phyloP scores from a whole-genome alignment of 2,888 invertebrate genomes.

The Lasioglossum figueresi region DNA sequence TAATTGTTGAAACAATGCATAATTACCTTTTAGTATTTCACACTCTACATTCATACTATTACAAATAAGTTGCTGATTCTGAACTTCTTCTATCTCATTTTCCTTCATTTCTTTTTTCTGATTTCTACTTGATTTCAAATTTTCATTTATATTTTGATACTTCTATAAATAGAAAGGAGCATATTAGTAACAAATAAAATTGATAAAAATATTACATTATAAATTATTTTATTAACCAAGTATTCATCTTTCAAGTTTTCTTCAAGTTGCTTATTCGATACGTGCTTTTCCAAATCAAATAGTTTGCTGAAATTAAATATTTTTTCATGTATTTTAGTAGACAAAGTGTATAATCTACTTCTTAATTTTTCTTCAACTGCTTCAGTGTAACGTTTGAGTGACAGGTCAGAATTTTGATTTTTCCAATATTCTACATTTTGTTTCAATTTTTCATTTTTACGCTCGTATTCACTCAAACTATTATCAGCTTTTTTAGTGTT shows the following conservation, averaged over 20 bases:
- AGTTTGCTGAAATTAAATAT: slow-evolving; percentile 30
- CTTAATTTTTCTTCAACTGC: slow-evolving; percentile 39
- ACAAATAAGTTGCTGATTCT: neutral
- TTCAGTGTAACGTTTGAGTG: slow-evolving; percentile 25
- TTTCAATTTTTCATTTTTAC: slow-evolving; percentile 67
- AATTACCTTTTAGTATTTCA: slow-evolving; percentile 13
- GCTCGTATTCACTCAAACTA: slow-evolving; percentile 53
- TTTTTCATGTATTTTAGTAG: slow-evolving; percentile 51
- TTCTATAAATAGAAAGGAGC: slow-evolving; percentile 19
- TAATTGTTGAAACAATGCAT: neutral
- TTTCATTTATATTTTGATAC: slow-evolving; percentile 16
- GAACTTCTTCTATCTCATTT: slow-evolving; percentile 35
- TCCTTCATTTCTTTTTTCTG: slow-evolving; percentile 30
- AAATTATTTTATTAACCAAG: slow-evolving; percentile 29
- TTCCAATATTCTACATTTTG: slow-evolving; percentile 55
- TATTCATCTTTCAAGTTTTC: slow-evolving; percentile 19
- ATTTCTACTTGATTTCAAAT: neutral
- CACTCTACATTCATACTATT: neutral
- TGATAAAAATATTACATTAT: neutral
- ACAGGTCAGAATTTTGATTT: slow-evolving; percentile 50
- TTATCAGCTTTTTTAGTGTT: slow-evolving; percentile 65
- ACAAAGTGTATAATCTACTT: slow-evolving; percentile 43
- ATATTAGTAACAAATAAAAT: slow-evolving; percentile 24
- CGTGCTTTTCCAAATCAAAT: slow-evolving; percentile 14
- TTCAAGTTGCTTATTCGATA: neutral